Conservation (phyloP, 2,797 vertebrate genomes). For the Smutsia gigantea region DNA sequence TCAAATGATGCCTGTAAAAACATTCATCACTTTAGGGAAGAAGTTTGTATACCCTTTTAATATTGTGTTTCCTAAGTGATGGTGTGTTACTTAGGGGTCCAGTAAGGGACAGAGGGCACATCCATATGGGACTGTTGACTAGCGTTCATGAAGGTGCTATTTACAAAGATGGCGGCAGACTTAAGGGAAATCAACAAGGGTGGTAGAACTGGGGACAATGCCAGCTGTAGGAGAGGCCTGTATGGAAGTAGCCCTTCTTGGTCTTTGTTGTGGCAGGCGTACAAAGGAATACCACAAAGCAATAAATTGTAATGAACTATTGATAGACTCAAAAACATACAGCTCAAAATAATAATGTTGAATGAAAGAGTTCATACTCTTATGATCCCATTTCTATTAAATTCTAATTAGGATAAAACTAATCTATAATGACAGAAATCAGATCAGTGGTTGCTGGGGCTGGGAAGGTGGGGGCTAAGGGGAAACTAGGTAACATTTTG, state of each 20-base stretch:
- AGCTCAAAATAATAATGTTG: slow-evolving; percentile 39
- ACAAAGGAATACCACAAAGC: not conserved
- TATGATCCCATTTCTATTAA: slow-evolving; percentile 57
- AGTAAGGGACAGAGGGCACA: not conserved
- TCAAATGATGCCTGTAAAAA: not conserved
- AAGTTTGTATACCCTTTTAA: not conserved
- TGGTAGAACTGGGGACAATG: accelerated
- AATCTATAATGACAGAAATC: not conserved
- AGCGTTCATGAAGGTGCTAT: not conserved
- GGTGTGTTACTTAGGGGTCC: not conserved
- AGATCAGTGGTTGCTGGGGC: not conserved
- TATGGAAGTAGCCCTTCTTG: not conserved
- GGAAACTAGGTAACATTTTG: too few species aligned
- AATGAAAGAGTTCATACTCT: not conserved
- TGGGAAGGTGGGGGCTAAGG: too few species aligned
- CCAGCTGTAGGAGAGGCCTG: not conserved
- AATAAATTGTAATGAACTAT: not conserved
- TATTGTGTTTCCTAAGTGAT: not conserved
- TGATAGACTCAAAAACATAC: slow-evolving; percentile 26
- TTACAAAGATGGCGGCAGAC: not conserved
- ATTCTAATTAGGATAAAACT: slow-evolving; percentile 56
- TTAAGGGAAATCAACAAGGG: not conserved
- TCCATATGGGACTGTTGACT: not conserved
- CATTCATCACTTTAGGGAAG: not conserved
- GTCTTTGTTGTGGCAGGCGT: not conserved